Evolutionary conservation across 2,113 vertebrate genomes (phyloP).

Genomic region (Oreochromis tanganicae): DNA sequence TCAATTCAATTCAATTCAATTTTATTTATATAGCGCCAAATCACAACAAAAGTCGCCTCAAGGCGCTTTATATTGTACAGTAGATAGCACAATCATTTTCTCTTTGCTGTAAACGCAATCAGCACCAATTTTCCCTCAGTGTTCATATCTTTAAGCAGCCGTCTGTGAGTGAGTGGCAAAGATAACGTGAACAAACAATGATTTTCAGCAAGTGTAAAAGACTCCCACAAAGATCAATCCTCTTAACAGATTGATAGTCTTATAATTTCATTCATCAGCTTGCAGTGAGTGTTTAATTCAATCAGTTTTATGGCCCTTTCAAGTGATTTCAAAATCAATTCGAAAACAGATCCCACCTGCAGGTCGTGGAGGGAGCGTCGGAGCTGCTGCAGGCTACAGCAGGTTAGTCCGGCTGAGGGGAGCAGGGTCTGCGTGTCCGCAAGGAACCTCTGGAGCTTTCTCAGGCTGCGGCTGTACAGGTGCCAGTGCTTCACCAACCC

Average conservation of each 20-base stretch:
- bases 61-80: no score
- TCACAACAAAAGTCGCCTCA: no score
- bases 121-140: not conserved
- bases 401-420: slow-evolving; percentile 62
- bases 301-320: not conserved
- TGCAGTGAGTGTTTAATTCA: not conserved
- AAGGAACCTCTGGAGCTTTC: slow-evolving; percentile 76
- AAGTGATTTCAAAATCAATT: not conserved
- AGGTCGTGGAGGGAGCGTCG: slow-evolving; percentile 72
- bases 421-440: slow-evolving; percentile 64
- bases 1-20: no score
- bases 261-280: not conserved
- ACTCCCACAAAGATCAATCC: not conserved
- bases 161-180: not conserved
- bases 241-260: not conserved
- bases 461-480: slow-evolving; percentile 70
- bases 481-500: slow-evolving; percentile 78
- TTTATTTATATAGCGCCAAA: no score
- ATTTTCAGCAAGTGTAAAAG: not conserved
- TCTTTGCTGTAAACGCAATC: slow-evolving; percentile 5
- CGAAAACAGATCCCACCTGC: not conserved
- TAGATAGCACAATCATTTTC: no score
- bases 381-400: slow-evolving; percentile 71
- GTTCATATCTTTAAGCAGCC: not conserved
- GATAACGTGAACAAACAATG: not conserved